Percentiles rank a stretch among this genome's conserved stretches.
These are phyloP conservation scores for Acyrthosiphon pisum DNA, from an alignment of 1,140 invertebrate species.

Conservation along the genomic window DNA sequence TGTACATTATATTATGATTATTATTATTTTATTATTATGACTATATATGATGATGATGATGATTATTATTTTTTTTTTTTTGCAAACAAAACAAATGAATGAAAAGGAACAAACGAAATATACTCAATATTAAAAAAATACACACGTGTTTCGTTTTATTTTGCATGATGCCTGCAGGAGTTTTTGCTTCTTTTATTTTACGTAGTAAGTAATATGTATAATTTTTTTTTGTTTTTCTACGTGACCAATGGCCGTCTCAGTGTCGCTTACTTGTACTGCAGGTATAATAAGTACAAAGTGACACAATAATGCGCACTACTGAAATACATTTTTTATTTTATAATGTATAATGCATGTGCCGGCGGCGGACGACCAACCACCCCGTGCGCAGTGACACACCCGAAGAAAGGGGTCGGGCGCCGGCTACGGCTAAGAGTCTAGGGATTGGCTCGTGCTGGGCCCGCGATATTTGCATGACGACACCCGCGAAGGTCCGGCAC, in stretches of 20 bases:
- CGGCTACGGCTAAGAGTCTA: not conserved
- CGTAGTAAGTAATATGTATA: not conserved
- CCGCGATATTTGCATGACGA: constrained; percentile 50
- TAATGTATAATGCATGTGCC: not conserved
- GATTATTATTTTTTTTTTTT: not conserved
- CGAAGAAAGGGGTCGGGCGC: not conserved
- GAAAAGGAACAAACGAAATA: constrained; percentile 35
- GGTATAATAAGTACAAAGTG: not conserved
- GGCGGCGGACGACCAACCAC: not conserved
- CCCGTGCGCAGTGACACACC: not conserved
- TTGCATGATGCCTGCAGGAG: constrained; percentile 33
- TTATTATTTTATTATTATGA: constrained; percentile 21
- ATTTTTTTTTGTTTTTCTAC: not conserved
- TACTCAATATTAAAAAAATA: constrained; percentile 24
- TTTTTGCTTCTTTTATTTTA: constrained; percentile 7
- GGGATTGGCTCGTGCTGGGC: constrained; percentile 40
- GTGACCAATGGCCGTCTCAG: not conserved
- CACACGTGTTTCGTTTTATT: not conserved
- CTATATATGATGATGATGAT: constrained; percentile 11
- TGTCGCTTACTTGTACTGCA: too few species aligned
- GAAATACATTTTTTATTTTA: constrained; percentile 1
- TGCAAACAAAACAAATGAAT: constrained; percentile 11
- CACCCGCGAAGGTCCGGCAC: constrained; percentile 33
- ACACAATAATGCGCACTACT: not conserved
- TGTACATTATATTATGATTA: constrained; percentile 42